Conservation (phyloP, 2,113 vertebrate genomes). For the Saccopteryx leptura region DNA sequence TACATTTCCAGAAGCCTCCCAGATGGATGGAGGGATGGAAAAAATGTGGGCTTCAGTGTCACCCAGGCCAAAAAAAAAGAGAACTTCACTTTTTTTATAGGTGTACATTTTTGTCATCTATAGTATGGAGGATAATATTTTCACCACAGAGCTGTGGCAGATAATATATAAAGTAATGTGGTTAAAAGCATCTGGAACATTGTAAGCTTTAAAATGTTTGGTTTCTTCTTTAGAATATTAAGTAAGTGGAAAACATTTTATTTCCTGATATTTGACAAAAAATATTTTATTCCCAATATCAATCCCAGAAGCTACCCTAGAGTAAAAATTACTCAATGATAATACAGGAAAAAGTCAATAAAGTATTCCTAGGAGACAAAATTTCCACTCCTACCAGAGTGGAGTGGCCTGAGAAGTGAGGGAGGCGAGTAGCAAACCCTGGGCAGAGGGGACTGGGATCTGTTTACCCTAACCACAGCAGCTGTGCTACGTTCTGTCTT, state of each 20-base stretch:
- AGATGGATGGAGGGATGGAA: not conserved
- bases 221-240: slow-evolving; percentile 29
- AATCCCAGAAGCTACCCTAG: not conserved
- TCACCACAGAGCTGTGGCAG: not conserved
- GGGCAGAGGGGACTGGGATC: not conserved
- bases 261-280: not conserved
- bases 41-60: not conserved
- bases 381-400: not conserved
- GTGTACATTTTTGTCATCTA: not conserved
- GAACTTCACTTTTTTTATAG: not conserved
- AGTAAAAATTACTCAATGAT: not conserved
- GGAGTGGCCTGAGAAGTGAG: not conserved
- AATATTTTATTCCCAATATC: not conserved
- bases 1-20: slow-evolving; percentile 5
- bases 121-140: slow-evolving; percentile 9
- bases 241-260: not conserved
- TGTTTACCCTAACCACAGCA: not conserved
- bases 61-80: not conserved
- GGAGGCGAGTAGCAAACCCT: not conserved
- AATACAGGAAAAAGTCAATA: not conserved
- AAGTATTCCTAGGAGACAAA: not conserved
- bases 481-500: not conserved
- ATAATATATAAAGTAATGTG: not conserved
- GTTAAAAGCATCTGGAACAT: not conserved
- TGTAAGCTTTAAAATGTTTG: not conserved